phyloP scores from a whole-genome alignment of 1,140 invertebrate species.

The Drosophila micromelanica region DNA sequence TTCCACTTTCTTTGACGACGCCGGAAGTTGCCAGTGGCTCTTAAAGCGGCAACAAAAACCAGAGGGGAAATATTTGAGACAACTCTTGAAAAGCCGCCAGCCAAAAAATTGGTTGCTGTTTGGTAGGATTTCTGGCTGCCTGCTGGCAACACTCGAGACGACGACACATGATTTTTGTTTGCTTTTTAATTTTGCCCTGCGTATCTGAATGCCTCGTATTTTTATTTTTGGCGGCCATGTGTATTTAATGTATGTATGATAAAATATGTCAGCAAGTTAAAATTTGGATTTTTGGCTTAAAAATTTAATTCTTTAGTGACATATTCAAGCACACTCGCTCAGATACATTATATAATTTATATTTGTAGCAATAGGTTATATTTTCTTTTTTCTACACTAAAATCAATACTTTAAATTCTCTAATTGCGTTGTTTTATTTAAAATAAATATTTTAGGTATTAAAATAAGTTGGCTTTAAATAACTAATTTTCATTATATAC shows the following conservation, averaged over 20 bases:
- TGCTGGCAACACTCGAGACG: constrained; percentile 11
- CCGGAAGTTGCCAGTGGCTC: constrained; percentile 36
- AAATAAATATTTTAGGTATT: too few relatives aligned
- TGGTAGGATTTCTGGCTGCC: constrained; percentile 19
- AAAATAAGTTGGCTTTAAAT: too few relatives aligned
- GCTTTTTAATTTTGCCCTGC: constrained; percentile 35
- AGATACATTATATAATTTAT: too few relatives aligned
- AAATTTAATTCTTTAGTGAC: background rate
- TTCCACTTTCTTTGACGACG: constrained; percentile 53
- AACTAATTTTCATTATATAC: too few relatives aligned
- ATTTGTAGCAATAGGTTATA: too few relatives aligned
- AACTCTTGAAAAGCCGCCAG: constrained; percentile 1
- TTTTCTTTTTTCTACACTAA: too few relatives aligned
- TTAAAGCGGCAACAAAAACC: constrained; percentile 18
- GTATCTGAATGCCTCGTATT: constrained; percentile 7
- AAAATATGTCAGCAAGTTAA: constrained; percentile 14
- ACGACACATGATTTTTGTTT: constrained; percentile 17
- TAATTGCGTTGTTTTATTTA: too few relatives aligned
- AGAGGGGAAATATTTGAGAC: background rate
- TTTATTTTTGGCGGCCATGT: constrained; percentile 10
- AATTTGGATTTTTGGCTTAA: background rate
- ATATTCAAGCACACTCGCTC: too few relatives aligned
- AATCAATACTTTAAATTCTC: too few relatives aligned
- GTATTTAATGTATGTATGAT: constrained; percentile 37
- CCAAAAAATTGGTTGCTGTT: constrained; percentile 15